Evolutionary conservation across 2,888 invertebrate species (phyloP), one percentile per base, ranked within the genome.

Genomic region (Harpalus rufipes): DNA sequence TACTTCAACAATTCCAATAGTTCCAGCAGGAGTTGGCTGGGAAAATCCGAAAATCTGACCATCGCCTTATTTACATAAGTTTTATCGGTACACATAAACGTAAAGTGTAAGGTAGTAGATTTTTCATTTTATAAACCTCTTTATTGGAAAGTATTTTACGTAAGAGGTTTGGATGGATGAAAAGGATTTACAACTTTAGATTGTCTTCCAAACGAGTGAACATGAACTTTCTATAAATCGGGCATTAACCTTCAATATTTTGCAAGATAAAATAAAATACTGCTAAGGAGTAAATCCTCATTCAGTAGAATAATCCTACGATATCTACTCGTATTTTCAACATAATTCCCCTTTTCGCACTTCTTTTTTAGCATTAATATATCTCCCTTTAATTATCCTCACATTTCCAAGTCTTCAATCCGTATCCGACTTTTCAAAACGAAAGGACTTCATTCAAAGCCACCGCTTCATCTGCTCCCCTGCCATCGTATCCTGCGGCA

Each of bases 331-430:
- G n/a, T n/a, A 51, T 51, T 51, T 51, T 51, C 10, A 51, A 12
- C 44, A 51, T 51, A 51, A 51, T 2, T 51, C 44, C 44, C 12
- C 44, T 51, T 51, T 51, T 51, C 5, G 12, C 44, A 51, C 44
- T 2, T 51, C 44, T 12, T 51, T 51, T 12, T 51, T 51, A 12
- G 44, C 10, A 8, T 8, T 8, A 51, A 3, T 12, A 59, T 16
- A 59, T 59, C 59, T 16, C 59, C 14, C 16, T 59, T 59, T 59
- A 16, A 59, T 16, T 59, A 59, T 59, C 59, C 44, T 12, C 5
- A 56, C 56, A n/a, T 56, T 56, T 56, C 59, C 59, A 7, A 51
- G 59, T 59, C 59, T 32, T 59, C 59, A 59, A 59, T 59, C 6
- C 59, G 59, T 14, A 59, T 59, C 14, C 59, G 59, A 59, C 59